phyloP scores from a whole-genome alignment of 2,888 invertebrate genomes.

The Mythimna ferrago region DNA sequence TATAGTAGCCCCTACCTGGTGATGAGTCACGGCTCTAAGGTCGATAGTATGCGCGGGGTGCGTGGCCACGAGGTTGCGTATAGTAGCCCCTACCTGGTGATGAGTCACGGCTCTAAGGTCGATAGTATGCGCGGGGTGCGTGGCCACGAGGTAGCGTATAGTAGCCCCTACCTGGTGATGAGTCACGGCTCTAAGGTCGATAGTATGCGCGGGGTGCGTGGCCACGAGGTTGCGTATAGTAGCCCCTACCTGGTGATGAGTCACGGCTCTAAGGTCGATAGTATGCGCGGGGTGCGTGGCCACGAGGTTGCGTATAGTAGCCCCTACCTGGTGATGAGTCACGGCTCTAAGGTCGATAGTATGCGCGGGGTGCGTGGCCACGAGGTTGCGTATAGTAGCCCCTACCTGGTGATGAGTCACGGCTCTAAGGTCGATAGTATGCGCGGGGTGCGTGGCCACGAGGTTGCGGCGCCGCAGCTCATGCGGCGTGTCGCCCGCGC shows the following conservation, averaged over 20 bases:
- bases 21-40: too few relatives aligned
- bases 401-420: conserved; percentile 93
- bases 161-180: too few relatives aligned
- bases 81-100: conserved; percentile 90
- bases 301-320: conserved; percentile 88
- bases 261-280: too few relatives aligned
- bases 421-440: conserved; percentile 93
- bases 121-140: conserved; percentile 95
- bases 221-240: too few relatives aligned
- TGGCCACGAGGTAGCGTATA: too few relatives aligned
- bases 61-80: too few relatives aligned
- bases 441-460: conserved; percentile 94
- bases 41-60: too few relatives aligned
- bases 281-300: conserved; percentile 69
- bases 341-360: too few relatives aligned
- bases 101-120: conserved; percentile 93
- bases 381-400: not conserved
- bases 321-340: conserved; percentile 18
- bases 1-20: too few relatives aligned
- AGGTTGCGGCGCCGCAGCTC: conserved; percentile 93
- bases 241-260: too few relatives aligned
- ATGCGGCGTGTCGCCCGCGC: conserved; percentile 86
- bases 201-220: too few relatives aligned
- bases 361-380: too few relatives aligned
- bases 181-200: not conserved